Evolutionary conservation across 2,797 vertebrate species (phyloP), one percentile per base, ranked within the genome.

Genomic region (Darevskia mixta): DNA sequence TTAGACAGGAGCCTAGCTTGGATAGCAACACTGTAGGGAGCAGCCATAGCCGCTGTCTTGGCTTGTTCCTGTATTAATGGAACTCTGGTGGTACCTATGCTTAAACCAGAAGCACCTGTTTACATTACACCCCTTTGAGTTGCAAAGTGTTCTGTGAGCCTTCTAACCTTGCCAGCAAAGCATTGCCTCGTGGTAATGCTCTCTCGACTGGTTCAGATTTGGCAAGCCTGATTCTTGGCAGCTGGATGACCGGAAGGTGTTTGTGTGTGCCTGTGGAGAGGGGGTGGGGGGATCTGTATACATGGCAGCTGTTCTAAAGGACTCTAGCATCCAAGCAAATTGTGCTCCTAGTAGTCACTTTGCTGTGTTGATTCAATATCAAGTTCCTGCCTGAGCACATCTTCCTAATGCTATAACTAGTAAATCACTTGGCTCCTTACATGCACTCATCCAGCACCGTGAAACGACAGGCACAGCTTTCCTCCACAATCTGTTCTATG

Each of bases 381-480:
- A 0, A 38, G 89, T 85, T 79, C 79, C 38, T 0, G 0, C 83
- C 82, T 83, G 38, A 67, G 61, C 25, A 49, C 5, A 32, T 5
- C 87, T 45, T 73, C 86, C 49, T 58, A 25, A 20, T 79, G 3
- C 11, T 76, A 10, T 38, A 76, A 69, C 23, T 27, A 83, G 71
- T 38, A 90, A 88, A 83, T 8, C 25, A 79, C 8, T 27, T 83
- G 85, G 71, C 78, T 88, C 86, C 45, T 89, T 76, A 72, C 38
- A 66, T 87, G 81, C 4, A 0, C 2, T 45, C 11, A 1, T 5
- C 17, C 71, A 78, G 67, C 11, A 61, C 83, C 90, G 79, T 35
- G 5, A 25, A 20, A 78, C n/a, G 29, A 27, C 25, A 77, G 64
- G 10, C 8, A 43, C 76, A 73, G 29, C 1, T 32, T 81, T 92